Evolutionary conservation across 1,140 invertebrate species (phyloP).

Genomic region (Geopemphigus sp.): DNA sequence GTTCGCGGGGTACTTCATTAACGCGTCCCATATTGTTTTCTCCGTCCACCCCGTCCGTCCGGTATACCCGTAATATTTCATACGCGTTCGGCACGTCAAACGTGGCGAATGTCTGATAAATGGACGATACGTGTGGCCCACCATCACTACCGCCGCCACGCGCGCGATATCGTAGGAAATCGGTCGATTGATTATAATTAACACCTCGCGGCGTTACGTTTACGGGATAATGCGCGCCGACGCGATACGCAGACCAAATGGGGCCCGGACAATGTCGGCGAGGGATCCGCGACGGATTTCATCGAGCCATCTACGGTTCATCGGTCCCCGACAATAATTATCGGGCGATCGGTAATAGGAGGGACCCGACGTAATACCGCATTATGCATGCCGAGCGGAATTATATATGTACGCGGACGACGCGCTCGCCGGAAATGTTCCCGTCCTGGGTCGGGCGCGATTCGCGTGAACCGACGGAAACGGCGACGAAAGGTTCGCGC

Average conservation of each 20-base stretch:
- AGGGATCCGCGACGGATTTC: constrained; percentile 3
- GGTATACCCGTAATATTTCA: neutral
- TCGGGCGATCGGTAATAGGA: too few species aligned
- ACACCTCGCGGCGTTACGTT: neutral
- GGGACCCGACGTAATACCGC: too few species aligned
- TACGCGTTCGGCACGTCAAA: constrained; percentile 2
- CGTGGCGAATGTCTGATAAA: constrained; percentile 42
- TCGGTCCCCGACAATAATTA: constrained; percentile 29
- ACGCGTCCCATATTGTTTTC: constrained; percentile 10
- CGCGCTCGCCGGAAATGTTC: constrained; percentile 20
- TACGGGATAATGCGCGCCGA: neutral
- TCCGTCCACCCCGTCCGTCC: too few species aligned
- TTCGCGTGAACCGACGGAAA: constrained; percentile 38
- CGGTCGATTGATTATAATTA: constrained; percentile 3
- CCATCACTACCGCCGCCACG: neutral
- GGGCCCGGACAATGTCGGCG: neutral
- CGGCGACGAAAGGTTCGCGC: too few species aligned
- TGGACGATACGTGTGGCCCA: neutral
- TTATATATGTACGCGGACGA: constrained; percentile 11
- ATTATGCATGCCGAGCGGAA: too few species aligned
- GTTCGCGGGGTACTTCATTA: neutral
- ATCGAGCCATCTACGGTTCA: constrained; percentile 38
- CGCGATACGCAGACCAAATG: too few species aligned
- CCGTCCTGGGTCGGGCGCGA: constrained; percentile 12
- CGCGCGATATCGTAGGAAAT: neutral